Evolutionary conservation across 2,797 vertebrate genomes (phyloP), one percentile per base, ranked within the genome.

Genomic region (Octomys mimax): DNA sequence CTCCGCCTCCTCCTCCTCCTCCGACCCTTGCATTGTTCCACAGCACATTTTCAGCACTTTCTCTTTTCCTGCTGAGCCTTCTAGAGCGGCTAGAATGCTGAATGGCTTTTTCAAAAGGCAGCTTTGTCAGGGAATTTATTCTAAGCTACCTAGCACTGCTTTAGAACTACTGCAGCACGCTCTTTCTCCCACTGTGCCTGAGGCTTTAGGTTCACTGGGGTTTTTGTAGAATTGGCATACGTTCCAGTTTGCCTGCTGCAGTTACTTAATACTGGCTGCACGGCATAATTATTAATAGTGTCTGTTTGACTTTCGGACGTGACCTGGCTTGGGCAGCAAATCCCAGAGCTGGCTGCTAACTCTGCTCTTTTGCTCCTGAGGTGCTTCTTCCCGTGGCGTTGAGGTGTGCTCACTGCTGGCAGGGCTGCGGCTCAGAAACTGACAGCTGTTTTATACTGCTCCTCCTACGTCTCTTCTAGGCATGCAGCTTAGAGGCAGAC

Each of bases 91-190:
- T 87, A 78, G 93, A 97, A 84, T 93, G 89, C 80, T 90, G 59
- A 95, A 64, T 85, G 57, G 73, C 36, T 93, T 70, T 96, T 96
- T 95, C 33, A 87, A 31, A 19, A 92, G 85, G 36, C n/a, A 62
- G 78, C 77, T 96, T 94, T 94, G 87, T 93, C 81, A 96, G 89
- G 61, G 49, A 61, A 89, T 95, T 96, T 96, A 94, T 96, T 96
- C 78, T 73, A 39, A 96, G 89, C 68, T 61, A 86, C 62, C 82
- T 83, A 92, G 73, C 92, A 24, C 36, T 91, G 78, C 80, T 91
- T 91, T 80, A 64, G 82, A 93, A 54, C 33, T 71, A 70, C 24
- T 64, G 73, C 79, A 77, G 39, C 59, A 31, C 54, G n/a, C 19
- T 73, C 71, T 97, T 79, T 92, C 39, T 91, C 81, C 78, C 81